Percentiles rank a stretch among this genome's conserved stretches.
phyloP scores from a whole-genome alignment of 2,888 invertebrate species.

The Catocala fraxini region DNA sequence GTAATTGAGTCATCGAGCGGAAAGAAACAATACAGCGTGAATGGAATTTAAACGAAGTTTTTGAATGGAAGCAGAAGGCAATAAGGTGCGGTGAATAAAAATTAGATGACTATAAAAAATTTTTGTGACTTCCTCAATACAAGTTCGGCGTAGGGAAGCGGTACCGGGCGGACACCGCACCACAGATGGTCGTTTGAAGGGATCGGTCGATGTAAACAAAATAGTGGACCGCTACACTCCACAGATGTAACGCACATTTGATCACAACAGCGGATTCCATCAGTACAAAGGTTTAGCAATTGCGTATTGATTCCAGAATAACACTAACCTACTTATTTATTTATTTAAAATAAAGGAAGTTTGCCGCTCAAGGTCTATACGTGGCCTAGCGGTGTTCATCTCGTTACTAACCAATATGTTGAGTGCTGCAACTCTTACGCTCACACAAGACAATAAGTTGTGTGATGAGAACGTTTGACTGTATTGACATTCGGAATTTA shows the following conservation, averaged over 20 bases:
- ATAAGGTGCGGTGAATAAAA: constrained; percentile 49
- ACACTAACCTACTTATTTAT: neutral
- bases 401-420: too few relatives aligned
- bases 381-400: too few relatives aligned
- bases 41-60: constrained; percentile 46
- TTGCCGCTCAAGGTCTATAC: too few relatives aligned
- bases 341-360: neutral
- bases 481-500: too few relatives aligned
- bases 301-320: constrained; percentile 11
- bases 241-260: constrained; percentile 17
- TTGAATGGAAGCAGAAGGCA: constrained; percentile 34
- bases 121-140: constrained; percentile 46
- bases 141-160: constrained; percentile 42
- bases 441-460: too few relatives aligned
- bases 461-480: too few relatives aligned
- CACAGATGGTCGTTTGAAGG: constrained; percentile 30
- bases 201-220: constrained; percentile 41
- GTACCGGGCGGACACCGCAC: constrained; percentile 34
- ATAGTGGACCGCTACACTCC: constrained; percentile 18
- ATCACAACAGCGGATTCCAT: constrained; percentile 6
- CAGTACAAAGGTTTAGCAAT: constrained; percentile 2
- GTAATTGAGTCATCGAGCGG: constrained; percentile 34
- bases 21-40: constrained; percentile 46
- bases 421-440: too few relatives aligned
- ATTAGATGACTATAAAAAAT: constrained; percentile 43